Percentiles rank a stretch among this genome's conserved stretches.
These are phyloP conservation scores for Aldrovandia affinis DNA, from an alignment of 2,797 vertebrate genomes.

Conservation along the genomic window DNA sequence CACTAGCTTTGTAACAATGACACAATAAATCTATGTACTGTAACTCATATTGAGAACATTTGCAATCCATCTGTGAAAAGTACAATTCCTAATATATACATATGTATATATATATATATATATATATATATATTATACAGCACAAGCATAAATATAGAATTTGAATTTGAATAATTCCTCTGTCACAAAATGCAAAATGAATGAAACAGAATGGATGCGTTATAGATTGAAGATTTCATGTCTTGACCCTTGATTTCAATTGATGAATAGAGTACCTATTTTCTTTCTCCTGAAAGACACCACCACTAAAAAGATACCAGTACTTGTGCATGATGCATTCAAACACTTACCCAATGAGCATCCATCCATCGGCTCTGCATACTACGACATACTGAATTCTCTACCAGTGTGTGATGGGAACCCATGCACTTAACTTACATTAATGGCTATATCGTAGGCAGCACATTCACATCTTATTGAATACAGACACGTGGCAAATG, in stretches of 20 bases:
- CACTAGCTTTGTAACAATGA: not conserved
- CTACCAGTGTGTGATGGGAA: not conserved
- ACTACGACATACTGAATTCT: not conserved
- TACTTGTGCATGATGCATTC: not conserved
- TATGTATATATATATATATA: no score
- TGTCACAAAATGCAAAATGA: not conserved
- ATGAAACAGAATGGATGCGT: not conserved
- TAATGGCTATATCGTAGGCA: not conserved
- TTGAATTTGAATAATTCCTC: conserved; percentile 1
- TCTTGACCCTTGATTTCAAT: not conserved
- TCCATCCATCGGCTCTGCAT: conserved; percentile 16
- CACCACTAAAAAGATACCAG: not conserved
- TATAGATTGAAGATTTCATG: not conserved
- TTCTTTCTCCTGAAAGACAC: not conserved
- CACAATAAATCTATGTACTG: not conserved
- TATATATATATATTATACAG: not conserved
- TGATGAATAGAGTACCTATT: not conserved
- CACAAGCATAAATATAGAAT: not conserved
- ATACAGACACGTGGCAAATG: not conserved
- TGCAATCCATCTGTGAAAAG: not conserved
- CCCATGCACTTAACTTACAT: not conserved
- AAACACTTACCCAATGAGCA: conserved; percentile 24
- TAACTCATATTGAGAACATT: not conserved
- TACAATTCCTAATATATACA: not conserved
- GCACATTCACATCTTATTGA: not conserved